Evolutionary conservation across 1,140 invertebrate species (phyloP).

Genomic region (Capitella teleta): DNA sequence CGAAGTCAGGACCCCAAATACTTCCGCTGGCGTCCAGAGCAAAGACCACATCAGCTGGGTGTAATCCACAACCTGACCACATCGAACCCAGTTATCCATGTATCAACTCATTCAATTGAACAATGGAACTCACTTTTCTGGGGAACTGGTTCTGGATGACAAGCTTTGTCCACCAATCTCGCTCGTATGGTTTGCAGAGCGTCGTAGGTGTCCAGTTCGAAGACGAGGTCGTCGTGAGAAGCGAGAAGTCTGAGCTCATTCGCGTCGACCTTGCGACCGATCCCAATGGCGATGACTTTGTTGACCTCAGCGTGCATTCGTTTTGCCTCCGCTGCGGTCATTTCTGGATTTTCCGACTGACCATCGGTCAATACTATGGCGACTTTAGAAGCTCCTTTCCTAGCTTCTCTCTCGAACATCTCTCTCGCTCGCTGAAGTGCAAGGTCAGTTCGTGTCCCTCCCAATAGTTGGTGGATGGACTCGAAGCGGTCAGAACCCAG

Average conservation of each 20-base stretch:
- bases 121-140: too few species aligned
- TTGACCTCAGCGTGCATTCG: neutral
- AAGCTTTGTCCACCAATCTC: too few species aligned
- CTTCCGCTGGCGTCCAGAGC: conserved; percentile 26
- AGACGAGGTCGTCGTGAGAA: neutral
- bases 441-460: neutral
- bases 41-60: conserved; percentile 30
- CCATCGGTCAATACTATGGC: conserved; percentile 3
- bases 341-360: neutral
- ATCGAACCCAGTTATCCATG: too few species aligned
- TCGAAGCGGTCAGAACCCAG: neutral
- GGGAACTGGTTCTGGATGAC: too few species aligned
- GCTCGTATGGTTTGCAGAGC: neutral
- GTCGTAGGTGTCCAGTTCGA: neutral
- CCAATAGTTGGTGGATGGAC: neutral
- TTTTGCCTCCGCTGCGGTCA: neutral
- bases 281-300: neutral
- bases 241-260: neutral
- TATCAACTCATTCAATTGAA: too few species aligned
- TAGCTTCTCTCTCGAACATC: neutral
- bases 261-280: neutral
- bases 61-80: conserved; percentile 21
- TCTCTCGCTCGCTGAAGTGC: neutral
- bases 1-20: conserved; percentile 24
- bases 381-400: neutral